These are phyloP conservation scores for Nysson spinosus DNA, from an alignment of 2,888 invertebrate species.

Conservation along the genomic window DNA sequence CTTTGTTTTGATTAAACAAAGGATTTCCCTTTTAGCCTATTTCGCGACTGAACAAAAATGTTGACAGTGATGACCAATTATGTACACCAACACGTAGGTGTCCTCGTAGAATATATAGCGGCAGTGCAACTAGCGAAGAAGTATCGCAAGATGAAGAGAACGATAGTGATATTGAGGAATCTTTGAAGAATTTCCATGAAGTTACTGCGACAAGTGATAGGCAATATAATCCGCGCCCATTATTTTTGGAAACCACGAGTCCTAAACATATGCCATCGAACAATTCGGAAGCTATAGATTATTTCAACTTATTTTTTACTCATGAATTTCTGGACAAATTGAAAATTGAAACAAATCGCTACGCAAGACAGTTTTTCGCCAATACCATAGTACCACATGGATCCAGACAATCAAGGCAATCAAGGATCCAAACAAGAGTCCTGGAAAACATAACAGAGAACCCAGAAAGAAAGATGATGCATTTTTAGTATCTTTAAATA, in stretches of 20 bases:
- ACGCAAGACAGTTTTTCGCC: no score
- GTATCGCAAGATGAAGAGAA: slow-evolving; percentile 5
- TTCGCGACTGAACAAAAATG: no score
- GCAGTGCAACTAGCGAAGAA: slow-evolving; percentile 11
- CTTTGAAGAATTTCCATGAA: slow-evolving; percentile 19
- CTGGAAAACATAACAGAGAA: no score
- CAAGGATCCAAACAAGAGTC: no score
- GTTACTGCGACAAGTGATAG: slow-evolving; percentile 12
- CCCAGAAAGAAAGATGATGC: no score
- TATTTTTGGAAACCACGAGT: slow-evolving; percentile 25
- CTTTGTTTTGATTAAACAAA: no score
- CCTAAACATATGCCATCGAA: slow-evolving; percentile 27
- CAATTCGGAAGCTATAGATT: slow-evolving; percentile 14
- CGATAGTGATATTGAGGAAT: slow-evolving; percentile 17
- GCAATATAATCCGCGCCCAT: slow-evolving; percentile 27
- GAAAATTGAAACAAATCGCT: slow-evolving; percentile 26
- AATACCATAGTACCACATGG: no score
- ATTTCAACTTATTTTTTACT: slow-evolving; percentile 26
- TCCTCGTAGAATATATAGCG: slow-evolving; percentile 7
- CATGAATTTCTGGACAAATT: slow-evolving; percentile 14
- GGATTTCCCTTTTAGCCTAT: no score
- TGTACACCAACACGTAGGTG: slow-evolving; percentile 6
- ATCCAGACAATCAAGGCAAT: no score
- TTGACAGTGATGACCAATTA: slow-evolving; percentile 4
- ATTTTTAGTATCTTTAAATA: no score